Evolutionary conservation across 2,113 vertebrate species (phyloP), one percentile per base, ranked within the genome.

Genomic region (Calonectris borealis): DNA sequence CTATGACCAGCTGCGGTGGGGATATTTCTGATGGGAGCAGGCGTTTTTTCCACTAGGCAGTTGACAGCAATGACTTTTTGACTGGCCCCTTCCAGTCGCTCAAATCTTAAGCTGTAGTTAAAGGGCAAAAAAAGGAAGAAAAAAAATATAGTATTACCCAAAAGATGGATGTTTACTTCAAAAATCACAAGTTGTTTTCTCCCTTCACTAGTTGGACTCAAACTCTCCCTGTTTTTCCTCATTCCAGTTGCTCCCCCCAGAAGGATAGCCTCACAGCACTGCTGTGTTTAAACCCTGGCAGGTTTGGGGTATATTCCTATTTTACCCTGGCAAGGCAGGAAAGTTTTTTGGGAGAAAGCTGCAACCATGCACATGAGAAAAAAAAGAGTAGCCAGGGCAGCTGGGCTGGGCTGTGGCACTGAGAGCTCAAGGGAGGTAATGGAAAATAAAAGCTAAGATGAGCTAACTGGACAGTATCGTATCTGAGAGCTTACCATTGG

Each of bases 41-140:
- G 81, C 11, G 0, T 69, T 95, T 90, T 85, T 57, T 80, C 40
- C 81, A 58, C 25, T 12, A 78, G 54, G 78, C 65, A 58, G 46
- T 64, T 83, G 95, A 87, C 89, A 95, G 89, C 51, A 72, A 25
- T 58, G 93, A 87, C 81, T 87, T 94, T 94, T 85, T 87, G 58
- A 80, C 24, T 52, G n/a, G 61, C 34, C 22, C 9, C 22, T 87
- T 93, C 46, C 42, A 76, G 44, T 76, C 7, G 7, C 57, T 90
- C 66, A 57, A 29, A 87, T n/a, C 44, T 87, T 72, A 86, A 86
- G 32, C 52, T 66, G 31, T 31, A 52, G 29, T 60, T 65, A 93
- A 87, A 91, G 49, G 49, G 13, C 2, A 25, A 55, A 82, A 65
- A 64, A 38, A 8, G 13, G 22, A 18, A 46, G 16, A 13, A 60